These are phyloP conservation scores for Macrosiphum euphorbiae DNA, from an alignment of 2,888 invertebrate genomes.

Conservation along the genomic window DNA sequence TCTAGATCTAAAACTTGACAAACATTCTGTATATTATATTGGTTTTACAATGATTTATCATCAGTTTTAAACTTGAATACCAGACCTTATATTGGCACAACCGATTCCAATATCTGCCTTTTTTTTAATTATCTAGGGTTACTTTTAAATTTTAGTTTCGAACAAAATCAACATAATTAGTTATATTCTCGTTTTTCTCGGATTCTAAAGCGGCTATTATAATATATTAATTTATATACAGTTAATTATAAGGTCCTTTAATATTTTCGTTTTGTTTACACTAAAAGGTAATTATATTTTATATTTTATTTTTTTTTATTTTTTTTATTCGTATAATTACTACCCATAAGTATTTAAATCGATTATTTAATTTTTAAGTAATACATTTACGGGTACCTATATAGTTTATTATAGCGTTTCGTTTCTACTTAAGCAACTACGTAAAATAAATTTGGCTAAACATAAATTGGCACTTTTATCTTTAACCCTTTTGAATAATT, in stretches of 20 bases:
- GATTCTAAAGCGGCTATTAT: neutral
- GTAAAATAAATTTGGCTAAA: neutral
- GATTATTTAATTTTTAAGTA: conserved; percentile 1
- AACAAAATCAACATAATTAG: conserved; percentile 12
- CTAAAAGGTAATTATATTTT: neutral
- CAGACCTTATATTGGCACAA: neutral
- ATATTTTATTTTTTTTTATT: neutral
- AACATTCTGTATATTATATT: neutral
- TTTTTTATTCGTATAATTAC: neutral
- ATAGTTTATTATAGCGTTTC: neutral
- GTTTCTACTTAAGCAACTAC: neutral
- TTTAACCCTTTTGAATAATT: conserved; percentile 45
- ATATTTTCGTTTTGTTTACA: neutral
- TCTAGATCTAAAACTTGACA: rapidly evolving
- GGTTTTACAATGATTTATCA: neutral
- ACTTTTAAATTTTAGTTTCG: neutral
- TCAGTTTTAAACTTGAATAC: neutral
- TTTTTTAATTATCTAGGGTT: neutral
- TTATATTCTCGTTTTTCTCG: neutral
- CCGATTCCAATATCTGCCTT: neutral
- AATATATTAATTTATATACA: neutral
- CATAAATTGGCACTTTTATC: conserved; percentile 50
- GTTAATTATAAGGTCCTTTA: neutral
- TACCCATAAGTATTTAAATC: neutral
- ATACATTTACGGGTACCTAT: neutral